A percentile compares a stretch with the other conserved stretches of the same genome.
These are phyloP conservation scores for Mamestra configurata DNA, from an alignment of 1,140 invertebrate species.

Conservation along the genomic window DNA sequence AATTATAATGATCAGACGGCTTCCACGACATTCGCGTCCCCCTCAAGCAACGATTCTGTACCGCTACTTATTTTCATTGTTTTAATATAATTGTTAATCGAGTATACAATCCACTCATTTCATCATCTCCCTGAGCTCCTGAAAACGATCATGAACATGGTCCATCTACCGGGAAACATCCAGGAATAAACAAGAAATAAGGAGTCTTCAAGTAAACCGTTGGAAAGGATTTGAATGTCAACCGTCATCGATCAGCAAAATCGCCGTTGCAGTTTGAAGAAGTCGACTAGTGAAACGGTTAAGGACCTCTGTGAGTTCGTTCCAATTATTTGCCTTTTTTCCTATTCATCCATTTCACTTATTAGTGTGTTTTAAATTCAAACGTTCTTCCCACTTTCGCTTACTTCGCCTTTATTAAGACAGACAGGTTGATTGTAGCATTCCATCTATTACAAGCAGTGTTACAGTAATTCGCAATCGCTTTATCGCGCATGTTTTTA, in stretches of 20 bases:
- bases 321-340: slow-evolving; percentile 20
- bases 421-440: background rate
- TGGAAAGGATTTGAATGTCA: background rate
- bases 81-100: no score
- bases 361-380: slow-evolving; percentile 21
- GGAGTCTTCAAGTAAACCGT: background rate
- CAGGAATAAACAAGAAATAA: background rate
- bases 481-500: background rate
- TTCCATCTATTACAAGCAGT: no score
- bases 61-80: no score
- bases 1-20: no score
- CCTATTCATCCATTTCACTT: slow-evolving; percentile 22
- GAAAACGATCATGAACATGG: no score
- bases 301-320: slow-evolving; percentile 35
- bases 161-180: slow-evolving; percentile 3
- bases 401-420: slow-evolving; percentile 12
- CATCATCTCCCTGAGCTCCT: no score
- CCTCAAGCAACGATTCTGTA: no score
- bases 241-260: slow-evolving; percentile 17
- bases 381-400: background rate
- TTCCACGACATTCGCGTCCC: no score
- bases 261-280: slow-evolving; percentile 22
- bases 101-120: no score
- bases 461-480: slow-evolving; percentile 6
- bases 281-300: slow-evolving; percentile 28